Base-by-base conservation (phyloP, 2,888 invertebrate species). In the Nymphalis urticae region DNA sequence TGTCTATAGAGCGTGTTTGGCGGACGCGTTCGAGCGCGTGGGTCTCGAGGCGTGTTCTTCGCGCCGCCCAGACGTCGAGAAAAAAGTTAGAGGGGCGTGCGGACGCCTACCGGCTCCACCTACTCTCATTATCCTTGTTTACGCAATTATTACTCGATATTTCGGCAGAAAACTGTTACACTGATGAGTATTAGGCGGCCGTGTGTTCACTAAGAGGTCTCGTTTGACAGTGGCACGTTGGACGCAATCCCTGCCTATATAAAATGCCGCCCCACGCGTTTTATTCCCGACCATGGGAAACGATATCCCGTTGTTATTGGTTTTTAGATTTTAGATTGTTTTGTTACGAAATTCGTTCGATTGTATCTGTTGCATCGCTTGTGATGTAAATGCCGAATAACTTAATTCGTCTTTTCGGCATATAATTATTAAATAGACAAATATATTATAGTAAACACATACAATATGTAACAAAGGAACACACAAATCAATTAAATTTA, bases 71-170 rank as follows among this genome's bases (percentile, higher is more conserved):
- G 88, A 86, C 86, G 83, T 77, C 81, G 85, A 83, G 84, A 85
- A 89, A 89, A 91, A 90, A 88, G 84, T 82, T 85, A 84, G 85
- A 85, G 90, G 91, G 91, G 91, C 90, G 90, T 90, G 84, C 80
- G 77, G 72, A 83, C 85, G 84, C 74, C 76, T 66, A 77, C 80
- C 63, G 84, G 85, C 90, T 86, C 90, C 92, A 90, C 91, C 92
- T 90, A 90, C 92, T 90, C 83, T 89, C 85, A 90, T 90, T 90
- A 90, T 89, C 87, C 89, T 90, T 86, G 85, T 89, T 88, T 89
- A 88, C 89, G 86, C 88, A 88, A 89, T 88, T 85, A 87, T 85
- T 84, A 84, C 82, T 74, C 83, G 82, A 87, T 87, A 89, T 88
- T 90, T 89, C 85, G 88, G 84, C 88, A 85, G 85, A 81, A 79